These are phyloP conservation scores for Watsonalla cultraria DNA, from an alignment of 2,888 invertebrate genomes.

Conservation along the genomic window DNA sequence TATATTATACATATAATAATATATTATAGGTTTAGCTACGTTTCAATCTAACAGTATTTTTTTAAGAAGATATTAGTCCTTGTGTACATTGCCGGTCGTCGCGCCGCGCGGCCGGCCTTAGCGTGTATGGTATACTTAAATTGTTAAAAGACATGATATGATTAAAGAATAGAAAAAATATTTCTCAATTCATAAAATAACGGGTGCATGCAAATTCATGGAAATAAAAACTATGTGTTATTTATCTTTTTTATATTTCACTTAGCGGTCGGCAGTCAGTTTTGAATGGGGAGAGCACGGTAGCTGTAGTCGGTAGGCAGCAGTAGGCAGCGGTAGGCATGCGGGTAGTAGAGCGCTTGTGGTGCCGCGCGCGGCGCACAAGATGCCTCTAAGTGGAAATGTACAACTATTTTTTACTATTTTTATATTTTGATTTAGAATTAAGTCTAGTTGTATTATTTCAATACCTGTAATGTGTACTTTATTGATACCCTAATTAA, in stretches of 20 bases:
- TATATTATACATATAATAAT: slow-evolving; percentile 72
- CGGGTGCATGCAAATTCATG: slow-evolving; percentile 77
- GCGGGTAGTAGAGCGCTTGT: slow-evolving; percentile 39
- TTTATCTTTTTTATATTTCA: slow-evolving; percentile 78
- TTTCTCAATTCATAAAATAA: slow-evolving; percentile 75
- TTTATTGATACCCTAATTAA: slow-evolving; percentile 66
- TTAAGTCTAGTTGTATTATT: slow-evolving; percentile 76
- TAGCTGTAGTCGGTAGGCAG: slow-evolving; percentile 22
- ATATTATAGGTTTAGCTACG: slow-evolving; percentile 73
- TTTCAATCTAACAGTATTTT: slow-evolving; percentile 80
- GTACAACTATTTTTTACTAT: slow-evolving; percentile 78
- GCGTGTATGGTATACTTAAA: slow-evolving; percentile 73
- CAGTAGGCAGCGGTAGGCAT: slow-evolving; percentile 25
- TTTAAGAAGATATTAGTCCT: slow-evolving; percentile 79
- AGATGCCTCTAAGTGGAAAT: slow-evolving; percentile 64
- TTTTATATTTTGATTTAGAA: slow-evolving; percentile 78
- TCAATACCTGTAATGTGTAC: slow-evolving; percentile 66
- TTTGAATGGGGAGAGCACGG: slow-evolving; percentile 59
- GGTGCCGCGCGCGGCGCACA: slow-evolving; percentile 29
- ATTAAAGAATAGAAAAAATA: slow-evolving; percentile 71
- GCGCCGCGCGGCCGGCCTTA: slow-evolving; percentile 62
- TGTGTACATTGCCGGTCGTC: slow-evolving; percentile 71
- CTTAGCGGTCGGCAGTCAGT: slow-evolving; percentile 63
- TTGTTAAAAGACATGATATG: slow-evolving; percentile 75
- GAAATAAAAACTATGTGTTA: slow-evolving; percentile 72